phyloP scores from a whole-genome alignment of 2,797 vertebrate genomes.

The Rhyacichthys aspro region DNA sequence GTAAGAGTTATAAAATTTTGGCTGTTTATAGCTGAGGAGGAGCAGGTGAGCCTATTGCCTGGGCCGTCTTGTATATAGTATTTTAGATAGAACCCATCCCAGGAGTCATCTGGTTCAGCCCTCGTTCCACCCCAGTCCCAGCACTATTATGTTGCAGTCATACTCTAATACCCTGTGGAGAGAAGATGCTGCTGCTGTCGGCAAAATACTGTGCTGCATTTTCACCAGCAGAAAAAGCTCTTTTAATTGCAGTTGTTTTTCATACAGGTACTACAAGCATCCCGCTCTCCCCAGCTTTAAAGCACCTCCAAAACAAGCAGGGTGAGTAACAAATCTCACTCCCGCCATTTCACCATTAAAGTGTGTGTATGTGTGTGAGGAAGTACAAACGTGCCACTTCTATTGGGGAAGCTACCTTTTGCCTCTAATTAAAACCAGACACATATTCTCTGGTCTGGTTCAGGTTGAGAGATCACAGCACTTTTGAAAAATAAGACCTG shows the following conservation, averaged over 20 bases:
- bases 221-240: conserved; percentile 76
- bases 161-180: conserved; percentile 60
- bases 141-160: conserved; percentile 70
- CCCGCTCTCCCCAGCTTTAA: conserved; percentile 85
- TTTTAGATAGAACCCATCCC: conserved; percentile 52
- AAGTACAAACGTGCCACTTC: conserved; percentile 34
- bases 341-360: conserved; percentile 40
- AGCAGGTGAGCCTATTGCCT: conserved; percentile 22
- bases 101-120: conserved; percentile 55
- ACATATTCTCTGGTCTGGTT: conserved; percentile 62
- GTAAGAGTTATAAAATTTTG: too few relatives aligned
- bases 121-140: conserved; percentile 60
- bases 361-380: conserved; percentile 11
- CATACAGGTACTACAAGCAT: conserved; percentile 85
- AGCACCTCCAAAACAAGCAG: conserved; percentile 87
- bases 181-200: conserved; percentile 76
- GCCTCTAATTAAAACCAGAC: conserved; percentile 69
- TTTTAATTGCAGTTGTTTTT: conserved; percentile 87
- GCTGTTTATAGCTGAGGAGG: conserved; percentile 1
- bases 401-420: conserved; percentile 43
- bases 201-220: conserved; percentile 79
- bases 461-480: conserved; percentile 63
- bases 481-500: conserved; percentile 70
- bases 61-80: conserved; percentile 42
- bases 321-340: conserved; percentile 80